Evolutionary conservation across 2,113 vertebrate genomes (phyloP).

Genomic region (Thalassarche chlororhynchos): DNA sequence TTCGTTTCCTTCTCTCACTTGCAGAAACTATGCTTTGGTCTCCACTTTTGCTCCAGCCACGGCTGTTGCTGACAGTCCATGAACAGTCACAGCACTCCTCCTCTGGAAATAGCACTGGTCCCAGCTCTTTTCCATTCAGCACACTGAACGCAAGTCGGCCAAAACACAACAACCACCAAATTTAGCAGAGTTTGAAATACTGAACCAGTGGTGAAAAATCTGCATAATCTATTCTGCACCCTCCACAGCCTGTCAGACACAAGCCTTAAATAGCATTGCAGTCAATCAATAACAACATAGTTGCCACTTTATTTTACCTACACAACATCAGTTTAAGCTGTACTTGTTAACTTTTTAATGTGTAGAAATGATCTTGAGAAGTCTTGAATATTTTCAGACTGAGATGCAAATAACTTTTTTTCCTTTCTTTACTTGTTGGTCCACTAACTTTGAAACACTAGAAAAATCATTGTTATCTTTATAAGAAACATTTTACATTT

Average conservation of each 20-base stretch:
- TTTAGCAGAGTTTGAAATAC: not conserved
- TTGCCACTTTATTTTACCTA: not conserved
- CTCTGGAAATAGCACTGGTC: not conserved
- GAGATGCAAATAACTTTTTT: not conserved
- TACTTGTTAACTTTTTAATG: not conserved
- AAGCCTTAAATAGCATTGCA: not conserved
- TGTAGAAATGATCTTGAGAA: not conserved
- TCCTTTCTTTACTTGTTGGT: not conserved
- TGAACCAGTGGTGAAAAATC: not conserved
- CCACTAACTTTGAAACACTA: not conserved
- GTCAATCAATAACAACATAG: not conserved
- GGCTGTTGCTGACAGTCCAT: not conserved
- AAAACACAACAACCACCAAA: not conserved
- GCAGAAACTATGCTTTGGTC: not conserved
- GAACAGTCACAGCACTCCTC: not conserved
- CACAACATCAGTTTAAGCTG: not conserved
- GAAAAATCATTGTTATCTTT: not conserved
- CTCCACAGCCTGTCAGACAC: not conserved
- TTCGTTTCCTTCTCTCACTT: not conserved
- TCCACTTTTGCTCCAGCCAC: not conserved
- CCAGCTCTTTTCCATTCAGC: not conserved
- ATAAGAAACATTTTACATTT: not conserved
- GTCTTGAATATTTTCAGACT: not conserved
- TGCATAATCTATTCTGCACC: not conserved
- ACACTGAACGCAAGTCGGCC: not conserved